Evolutionary conservation across 2,888 invertebrate species (phyloP).

Genomic region (Drosophila nr. perissopoda): DNA sequence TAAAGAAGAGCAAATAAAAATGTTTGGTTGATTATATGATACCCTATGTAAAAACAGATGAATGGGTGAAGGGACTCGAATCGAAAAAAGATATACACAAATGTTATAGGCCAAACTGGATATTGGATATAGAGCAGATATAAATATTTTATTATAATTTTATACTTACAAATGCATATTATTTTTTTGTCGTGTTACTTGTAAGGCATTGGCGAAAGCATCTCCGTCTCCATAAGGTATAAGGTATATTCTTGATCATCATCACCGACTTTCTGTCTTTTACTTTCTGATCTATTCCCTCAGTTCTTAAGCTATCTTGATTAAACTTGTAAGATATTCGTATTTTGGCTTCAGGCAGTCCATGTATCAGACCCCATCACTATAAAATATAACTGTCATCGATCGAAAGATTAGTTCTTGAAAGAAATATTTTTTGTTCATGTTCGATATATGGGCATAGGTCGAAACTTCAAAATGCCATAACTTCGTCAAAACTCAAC

Average conservation of each 20-base stretch:
- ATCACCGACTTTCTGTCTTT: background rate
- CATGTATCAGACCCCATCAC: no score
- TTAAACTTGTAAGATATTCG: background rate
- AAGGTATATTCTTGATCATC: background rate
- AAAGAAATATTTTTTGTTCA: background rate
- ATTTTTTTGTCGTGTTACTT: no score
- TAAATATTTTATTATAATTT: background rate
- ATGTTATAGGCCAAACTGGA: no score
- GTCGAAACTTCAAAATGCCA: no score
- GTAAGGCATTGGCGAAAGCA: background rate
- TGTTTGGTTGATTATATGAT: background rate
- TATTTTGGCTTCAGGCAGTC: background rate
- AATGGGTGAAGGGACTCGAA: accelerated
- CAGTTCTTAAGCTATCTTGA: background rate
- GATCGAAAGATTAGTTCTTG: background rate
- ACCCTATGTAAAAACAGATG: background rate
- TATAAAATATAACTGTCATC: background rate
- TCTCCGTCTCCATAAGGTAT: background rate
- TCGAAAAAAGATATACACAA: background rate
- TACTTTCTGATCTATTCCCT: background rate
- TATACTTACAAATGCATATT: background rate
- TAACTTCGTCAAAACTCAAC: no score
- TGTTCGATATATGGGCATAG: no score
- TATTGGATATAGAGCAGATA: background rate
- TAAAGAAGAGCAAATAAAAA: background rate